Evolutionary conservation across 2,888 invertebrate genomes (phyloP).

Genomic region (Polydrusus tereticollis): DNA sequence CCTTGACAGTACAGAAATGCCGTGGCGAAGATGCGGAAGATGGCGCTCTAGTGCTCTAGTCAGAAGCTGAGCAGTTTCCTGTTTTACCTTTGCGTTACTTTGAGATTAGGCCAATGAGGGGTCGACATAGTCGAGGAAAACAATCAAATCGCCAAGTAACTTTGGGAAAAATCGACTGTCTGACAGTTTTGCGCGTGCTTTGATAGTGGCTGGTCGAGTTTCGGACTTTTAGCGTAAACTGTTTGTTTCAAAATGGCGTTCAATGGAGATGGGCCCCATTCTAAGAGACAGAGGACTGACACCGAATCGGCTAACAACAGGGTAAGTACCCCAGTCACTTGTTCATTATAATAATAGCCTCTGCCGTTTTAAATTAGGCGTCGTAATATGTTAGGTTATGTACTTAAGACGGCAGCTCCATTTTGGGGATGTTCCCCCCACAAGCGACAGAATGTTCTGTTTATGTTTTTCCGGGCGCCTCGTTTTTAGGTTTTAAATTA

Average conservation of each 20-base stretch:
- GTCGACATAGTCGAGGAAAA: constrained; percentile 21
- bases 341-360: neutral
- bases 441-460: constrained; percentile 28
- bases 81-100: neutral
- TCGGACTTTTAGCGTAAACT: constrained; percentile 52
- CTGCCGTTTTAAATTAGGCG: constrained; percentile 21
- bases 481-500: neutral
- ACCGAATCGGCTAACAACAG: constrained; percentile 66
- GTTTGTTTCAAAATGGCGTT: constrained; percentile 78
- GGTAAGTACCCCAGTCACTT: constrained; percentile 60
- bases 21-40: neutral
- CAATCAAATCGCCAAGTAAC: constrained; percentile 29
- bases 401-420: constrained; percentile 12
- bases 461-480: constrained; percentile 24
- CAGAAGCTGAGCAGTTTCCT: neutral
- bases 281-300: constrained; percentile 68
- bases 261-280: constrained; percentile 75
- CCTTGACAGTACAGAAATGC: neutral
- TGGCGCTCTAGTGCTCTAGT: neutral
- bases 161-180: constrained; percentile 42
- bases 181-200: constrained; percentile 66
- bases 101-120: neutral
- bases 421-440: constrained; percentile 30
- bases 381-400: constrained; percentile 42
- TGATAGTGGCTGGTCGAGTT: constrained; percentile 59